phyloP scores from a whole-genome alignment of 2,888 invertebrate genomes.

The Melieria crassipennis region DNA sequence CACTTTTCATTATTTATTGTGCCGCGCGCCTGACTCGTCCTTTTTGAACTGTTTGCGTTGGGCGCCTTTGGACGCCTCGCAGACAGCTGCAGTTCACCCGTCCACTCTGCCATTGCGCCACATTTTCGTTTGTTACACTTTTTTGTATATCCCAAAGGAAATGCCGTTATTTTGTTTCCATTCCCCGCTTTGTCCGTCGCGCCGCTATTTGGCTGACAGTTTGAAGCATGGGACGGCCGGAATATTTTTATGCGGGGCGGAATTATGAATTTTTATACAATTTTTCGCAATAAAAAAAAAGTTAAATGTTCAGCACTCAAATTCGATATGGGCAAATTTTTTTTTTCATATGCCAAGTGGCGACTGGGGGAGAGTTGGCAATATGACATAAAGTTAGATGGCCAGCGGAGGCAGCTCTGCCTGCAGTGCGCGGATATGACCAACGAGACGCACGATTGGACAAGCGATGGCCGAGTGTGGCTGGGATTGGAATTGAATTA shows the following conservation, averaged over 20 bases:
- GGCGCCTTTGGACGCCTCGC: too few relatives aligned
- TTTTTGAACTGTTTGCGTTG: too few relatives aligned
- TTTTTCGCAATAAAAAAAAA: conserved; percentile 12
- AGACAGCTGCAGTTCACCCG: too few relatives aligned
- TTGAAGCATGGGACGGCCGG: too few relatives aligned
- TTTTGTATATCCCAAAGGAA: not conserved
- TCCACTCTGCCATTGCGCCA: not conserved
- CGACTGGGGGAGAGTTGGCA: too few relatives aligned
- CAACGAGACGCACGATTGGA: too few relatives aligned
- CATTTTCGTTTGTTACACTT: conserved; percentile 3
- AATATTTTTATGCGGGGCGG: too few relatives aligned
- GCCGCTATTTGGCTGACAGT: not conserved
- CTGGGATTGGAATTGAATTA: conserved; percentile 29
- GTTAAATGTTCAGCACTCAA: not conserved
- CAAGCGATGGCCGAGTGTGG: not conserved
- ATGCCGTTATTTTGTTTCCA: not conserved
- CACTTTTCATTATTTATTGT: too few relatives aligned
- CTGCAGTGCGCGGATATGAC: not conserved
- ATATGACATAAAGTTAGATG: too few relatives aligned
- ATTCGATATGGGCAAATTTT: too few relatives aligned
- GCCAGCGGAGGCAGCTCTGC: not conserved
- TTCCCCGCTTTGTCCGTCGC: not conserved
- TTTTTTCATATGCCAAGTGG: too few relatives aligned
- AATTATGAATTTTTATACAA: not conserved
- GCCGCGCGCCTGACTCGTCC: too few relatives aligned